These are phyloP conservation scores for Plagodis dolabraria DNA, from an alignment of 2,888 invertebrate species.

Conservation along the genomic window DNA sequence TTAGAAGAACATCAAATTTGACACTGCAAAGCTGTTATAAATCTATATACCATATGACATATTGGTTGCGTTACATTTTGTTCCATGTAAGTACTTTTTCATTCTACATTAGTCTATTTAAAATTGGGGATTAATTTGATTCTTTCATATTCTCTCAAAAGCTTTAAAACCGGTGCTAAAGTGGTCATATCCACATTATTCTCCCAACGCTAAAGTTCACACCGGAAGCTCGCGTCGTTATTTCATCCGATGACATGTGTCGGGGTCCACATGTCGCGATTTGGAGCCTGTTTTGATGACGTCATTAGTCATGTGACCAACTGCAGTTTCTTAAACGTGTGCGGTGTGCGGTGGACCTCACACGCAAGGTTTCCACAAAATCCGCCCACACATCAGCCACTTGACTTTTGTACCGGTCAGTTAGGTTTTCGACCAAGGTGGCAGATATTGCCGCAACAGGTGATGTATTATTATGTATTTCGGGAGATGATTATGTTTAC, in stretches of 20 bases:
- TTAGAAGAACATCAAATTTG: too few relatives aligned
- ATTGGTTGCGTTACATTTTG: too few relatives aligned
- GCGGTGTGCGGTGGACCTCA: conserved; percentile 62
- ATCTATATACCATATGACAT: too few relatives aligned
- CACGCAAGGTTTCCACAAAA: conserved; percentile 41
- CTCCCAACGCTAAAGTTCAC: conserved; percentile 39
- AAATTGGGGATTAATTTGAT: too few relatives aligned
- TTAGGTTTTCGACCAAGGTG: too few relatives aligned
- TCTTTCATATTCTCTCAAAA: too few relatives aligned
- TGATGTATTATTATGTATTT: too few relatives aligned
- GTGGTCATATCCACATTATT: conserved; percentile 23
- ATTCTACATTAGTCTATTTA: too few relatives aligned
- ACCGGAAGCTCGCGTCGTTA: conserved; percentile 74
- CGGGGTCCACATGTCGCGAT: conserved; percentile 65
- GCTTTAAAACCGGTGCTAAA: background rate
- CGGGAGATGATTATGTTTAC: too few relatives aligned
- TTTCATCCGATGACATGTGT: conserved; percentile 72
- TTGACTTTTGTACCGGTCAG: background rate
- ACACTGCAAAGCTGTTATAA: too few relatives aligned
- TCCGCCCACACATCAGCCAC: background rate
- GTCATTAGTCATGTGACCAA: conserved; percentile 76
- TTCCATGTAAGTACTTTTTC: too few relatives aligned
- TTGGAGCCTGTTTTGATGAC: conserved; percentile 63
- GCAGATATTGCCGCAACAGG: too few relatives aligned
- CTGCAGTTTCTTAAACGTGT: conserved; percentile 17